A percentile compares a stretch with the other conserved stretches of the same genome.
Evolutionary conservation across 2,797 vertebrate species (phyloP).

Genomic region (Thalassophryne amazonica): DNA sequence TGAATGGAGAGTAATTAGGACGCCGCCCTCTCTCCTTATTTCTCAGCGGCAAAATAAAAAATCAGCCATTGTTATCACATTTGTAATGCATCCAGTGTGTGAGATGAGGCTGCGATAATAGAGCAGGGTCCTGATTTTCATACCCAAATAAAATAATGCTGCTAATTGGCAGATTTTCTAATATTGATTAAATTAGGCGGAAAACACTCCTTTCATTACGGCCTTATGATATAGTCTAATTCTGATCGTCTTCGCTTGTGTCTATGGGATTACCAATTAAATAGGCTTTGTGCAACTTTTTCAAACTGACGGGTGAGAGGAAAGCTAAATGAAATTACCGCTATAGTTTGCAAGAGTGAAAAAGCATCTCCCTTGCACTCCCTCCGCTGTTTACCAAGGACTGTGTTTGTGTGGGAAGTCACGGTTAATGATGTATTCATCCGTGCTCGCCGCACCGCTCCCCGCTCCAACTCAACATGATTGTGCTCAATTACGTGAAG

Average conservation of each 20-base stretch:
- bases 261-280: constrained; percentile 71
- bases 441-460: constrained; percentile 37
- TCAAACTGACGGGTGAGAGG: constrained; percentile 24
- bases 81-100: constrained; percentile 74
- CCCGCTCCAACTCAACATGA: constrained; percentile 43
- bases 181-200: constrained; percentile 82
- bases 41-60: constrained; percentile 73
- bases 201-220: constrained; percentile 77
- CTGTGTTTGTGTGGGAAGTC: constrained; percentile 63
- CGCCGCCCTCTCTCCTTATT: constrained; percentile 61
- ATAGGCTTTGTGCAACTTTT: constrained; percentile 58
- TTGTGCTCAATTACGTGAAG: constrained; percentile 68
- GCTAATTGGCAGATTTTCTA: constrained; percentile 82
- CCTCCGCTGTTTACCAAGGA: constrained; percentile 49
- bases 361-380: neutral
- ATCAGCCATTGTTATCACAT: constrained; percentile 81
- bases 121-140: constrained; percentile 71
- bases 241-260: constrained; percentile 67
- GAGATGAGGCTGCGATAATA: constrained; percentile 75
- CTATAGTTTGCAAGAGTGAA: constrained; percentile 32
- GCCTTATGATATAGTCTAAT: constrained; percentile 62
- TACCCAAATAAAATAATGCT: constrained; percentile 75
- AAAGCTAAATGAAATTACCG: constrained; percentile 31
- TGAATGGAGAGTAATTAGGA: constrained; percentile 82
- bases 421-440: constrained; percentile 70